Conservation (phyloP, 2,113 vertebrate genomes). For the Boulengeromyrus knoepffleri region DNA sequence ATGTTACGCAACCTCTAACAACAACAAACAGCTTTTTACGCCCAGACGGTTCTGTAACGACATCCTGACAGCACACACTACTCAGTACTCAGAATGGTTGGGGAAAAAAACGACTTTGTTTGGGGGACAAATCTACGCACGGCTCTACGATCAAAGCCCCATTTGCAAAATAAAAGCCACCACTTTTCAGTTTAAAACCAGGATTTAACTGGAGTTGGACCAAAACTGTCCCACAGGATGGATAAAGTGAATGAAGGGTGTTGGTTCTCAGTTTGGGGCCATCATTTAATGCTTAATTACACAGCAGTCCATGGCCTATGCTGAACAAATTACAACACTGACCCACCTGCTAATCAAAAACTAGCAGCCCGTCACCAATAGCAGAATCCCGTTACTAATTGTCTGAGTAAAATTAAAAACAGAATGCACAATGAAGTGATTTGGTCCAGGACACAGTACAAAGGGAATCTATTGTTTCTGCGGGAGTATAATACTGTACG, state of each 20-base stretch:
- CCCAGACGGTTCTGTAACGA: slow-evolving; percentile 19
- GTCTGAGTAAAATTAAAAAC: slow-evolving; percentile 33
- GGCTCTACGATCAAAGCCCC: background rate
- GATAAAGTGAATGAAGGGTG: slow-evolving; percentile 61
- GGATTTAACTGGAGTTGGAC: slow-evolving; percentile 32
- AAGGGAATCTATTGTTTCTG: slow-evolving; percentile 22
- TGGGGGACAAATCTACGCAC: background rate
- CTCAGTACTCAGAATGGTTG: background rate
- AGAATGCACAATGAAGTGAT: slow-evolving; percentile 4
- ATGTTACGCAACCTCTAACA: slow-evolving; percentile 14
- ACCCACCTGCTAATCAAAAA: slow-evolving; percentile 59
- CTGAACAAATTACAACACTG: slow-evolving; percentile 57
- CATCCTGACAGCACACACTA: slow-evolving; percentile 14
- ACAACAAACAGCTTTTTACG: slow-evolving; percentile 31
- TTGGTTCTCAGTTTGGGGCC: slow-evolving; percentile 52
- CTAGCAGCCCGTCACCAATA: slow-evolving; percentile 43
- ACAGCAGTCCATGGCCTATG: slow-evolving; percentile 52
- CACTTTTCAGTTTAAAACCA: slow-evolving; percentile 29
- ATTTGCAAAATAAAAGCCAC: slow-evolving; percentile 16
- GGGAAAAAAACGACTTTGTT: background rate
- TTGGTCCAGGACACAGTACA: slow-evolving; percentile 31
- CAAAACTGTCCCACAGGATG: slow-evolving; percentile 50
- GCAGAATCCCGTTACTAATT: slow-evolving; percentile 45
- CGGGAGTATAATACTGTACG: background rate
- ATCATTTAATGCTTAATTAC: slow-evolving; percentile 63